Base-by-base conservation (phyloP, 2,797 vertebrate species). In the Acanthis flammea region DNA sequence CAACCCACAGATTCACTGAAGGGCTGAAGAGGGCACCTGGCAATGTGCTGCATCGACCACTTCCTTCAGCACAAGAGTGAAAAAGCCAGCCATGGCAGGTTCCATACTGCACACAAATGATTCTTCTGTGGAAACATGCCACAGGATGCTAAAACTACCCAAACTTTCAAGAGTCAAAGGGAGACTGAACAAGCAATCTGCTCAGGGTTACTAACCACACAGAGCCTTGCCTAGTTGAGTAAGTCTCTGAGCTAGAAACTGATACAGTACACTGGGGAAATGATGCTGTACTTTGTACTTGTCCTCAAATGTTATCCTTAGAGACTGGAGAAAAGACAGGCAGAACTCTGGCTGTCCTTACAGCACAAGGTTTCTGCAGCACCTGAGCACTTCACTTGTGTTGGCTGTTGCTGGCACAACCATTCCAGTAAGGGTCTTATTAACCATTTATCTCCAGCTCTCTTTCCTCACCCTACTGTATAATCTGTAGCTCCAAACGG, bases 241-340 rank as follows among this genome's bases (percentile, higher is more conserved):
- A 79, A 77, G 80, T 23, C 47, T 86, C 77, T 51, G 54, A 84
- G 82, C 51, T 66, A 93, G 80, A 89, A 96, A 89, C 37, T 3
- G 2, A 82, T n/a, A 60, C 19, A 68, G 35, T 30, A 58, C 92
- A 17, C 58, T 35, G 16, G 60, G 84, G 92, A 88, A 91, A 67
- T 1, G 4, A 47, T 57, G 48, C 31, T 61, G 18, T 39, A 92
- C 67, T 88, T 89, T 24, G 72, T 76, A 47, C 39, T 77, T 89
- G 51, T 24, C 72, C 87, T 91, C 51, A 91, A 76, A 55, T 35
- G 33, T 68, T 75, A 77, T 45, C 57, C 61, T 75, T 42, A 30
- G 80, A 88, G 58, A 41, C 27, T 10, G 39, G 12, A 70, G 77
- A 39, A 62, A 5, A 86, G 41, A 62, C 15, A 76, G 42, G 30